Evolutionary conservation across 2,797 vertebrate genomes (phyloP).

Genomic region (Taenioides sp.): DNA sequence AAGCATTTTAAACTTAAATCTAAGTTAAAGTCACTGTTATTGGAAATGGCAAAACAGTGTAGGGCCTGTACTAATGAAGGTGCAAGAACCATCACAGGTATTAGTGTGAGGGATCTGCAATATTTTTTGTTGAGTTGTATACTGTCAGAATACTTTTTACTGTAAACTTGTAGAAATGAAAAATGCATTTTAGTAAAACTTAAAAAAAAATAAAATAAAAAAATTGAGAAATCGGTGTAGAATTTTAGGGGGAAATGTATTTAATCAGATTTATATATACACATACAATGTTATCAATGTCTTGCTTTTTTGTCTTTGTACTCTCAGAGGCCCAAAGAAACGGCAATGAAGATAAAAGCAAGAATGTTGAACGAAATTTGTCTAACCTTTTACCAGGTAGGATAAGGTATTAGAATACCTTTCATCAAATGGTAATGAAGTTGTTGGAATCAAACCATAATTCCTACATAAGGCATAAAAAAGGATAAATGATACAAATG

Average conservation of each 20-base stretch:
- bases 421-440: not conserved
- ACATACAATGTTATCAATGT: not conserved
- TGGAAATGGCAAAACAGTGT: too few species aligned
- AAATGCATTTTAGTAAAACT: too few species aligned
- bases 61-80: too few species aligned
- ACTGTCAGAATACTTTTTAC: not conserved
- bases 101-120: too few species aligned
- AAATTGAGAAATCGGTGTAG: too few species aligned
- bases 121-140: too few species aligned
- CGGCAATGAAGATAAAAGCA: constrained; percentile 87
- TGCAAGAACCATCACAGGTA: too few species aligned
- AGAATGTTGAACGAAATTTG: constrained; percentile 87
- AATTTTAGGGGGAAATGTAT: too few species aligned
- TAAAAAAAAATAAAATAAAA: too few species aligned
- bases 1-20: too few species aligned
- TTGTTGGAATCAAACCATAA: not conserved
- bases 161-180: not conserved
- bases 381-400: constrained; percentile 93
- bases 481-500: not conserved
- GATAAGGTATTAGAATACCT: not conserved
- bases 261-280: not conserved
- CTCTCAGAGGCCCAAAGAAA: constrained; percentile 73
- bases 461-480: not conserved
- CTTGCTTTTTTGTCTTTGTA: not conserved
- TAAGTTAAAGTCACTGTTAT: too few species aligned